Percentiles rank a stretch among this genome's conserved stretches.
Conservation (phyloP, 2,797 vertebrate species). For the Eleutherodactylus coqui region DNA sequence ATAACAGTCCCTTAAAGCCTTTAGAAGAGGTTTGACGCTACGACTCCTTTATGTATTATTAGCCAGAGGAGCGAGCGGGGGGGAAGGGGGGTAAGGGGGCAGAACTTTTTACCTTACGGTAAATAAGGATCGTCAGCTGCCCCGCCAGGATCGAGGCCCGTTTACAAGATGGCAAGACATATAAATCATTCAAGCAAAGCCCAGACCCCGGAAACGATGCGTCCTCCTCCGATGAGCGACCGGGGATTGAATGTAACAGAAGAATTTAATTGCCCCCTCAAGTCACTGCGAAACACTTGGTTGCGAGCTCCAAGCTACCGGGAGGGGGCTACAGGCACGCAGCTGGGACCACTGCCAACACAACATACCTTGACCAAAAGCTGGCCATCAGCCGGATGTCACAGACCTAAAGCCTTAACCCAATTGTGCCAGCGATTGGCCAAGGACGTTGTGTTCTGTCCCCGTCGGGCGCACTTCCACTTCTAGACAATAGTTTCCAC, state of each 20-base stretch:
- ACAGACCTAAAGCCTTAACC: background rate
- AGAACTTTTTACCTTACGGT: no score
- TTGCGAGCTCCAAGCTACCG: background rate
- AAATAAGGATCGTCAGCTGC: no score
- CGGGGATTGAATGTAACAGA: background rate
- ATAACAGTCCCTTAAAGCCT: no score
- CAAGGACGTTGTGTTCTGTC: background rate
- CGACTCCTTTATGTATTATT: no score
- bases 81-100: no score
- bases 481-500: conserved; percentile 41
- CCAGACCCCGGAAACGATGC: conserved; percentile 15
- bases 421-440: background rate
- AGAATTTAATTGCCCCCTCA: conserved; percentile 43
- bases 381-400: background rate
- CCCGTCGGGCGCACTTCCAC: conserved; percentile 1
- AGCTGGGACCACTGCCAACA: conserved; percentile 5
- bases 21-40: no score
- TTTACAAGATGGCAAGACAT: background rate
- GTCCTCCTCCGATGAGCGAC: conserved; percentile 24
- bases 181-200: conserved; percentile 44
- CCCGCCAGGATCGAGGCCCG: background rate
- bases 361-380: conserved; percentile 29
- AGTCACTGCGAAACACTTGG: background rate
- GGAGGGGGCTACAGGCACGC: no score
- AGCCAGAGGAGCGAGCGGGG: no score